These are phyloP conservation scores for Conus canariensis DNA, from an alignment of 2,888 invertebrate species.

Conservation along the genomic window DNA sequence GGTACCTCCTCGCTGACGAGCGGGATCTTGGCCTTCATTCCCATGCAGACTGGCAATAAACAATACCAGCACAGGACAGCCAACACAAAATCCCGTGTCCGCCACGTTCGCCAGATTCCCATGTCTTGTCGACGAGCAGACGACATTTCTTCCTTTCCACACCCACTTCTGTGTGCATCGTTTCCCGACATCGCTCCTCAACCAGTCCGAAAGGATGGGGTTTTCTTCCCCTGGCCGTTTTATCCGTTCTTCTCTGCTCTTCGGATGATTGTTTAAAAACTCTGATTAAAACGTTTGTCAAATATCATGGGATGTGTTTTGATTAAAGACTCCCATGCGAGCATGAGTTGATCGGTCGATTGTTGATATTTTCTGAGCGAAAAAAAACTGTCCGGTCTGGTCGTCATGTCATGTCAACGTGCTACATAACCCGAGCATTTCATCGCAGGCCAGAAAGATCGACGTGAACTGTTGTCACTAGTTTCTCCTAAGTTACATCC, in stretches of 20 bases:
- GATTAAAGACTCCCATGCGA: too few relatives aligned
- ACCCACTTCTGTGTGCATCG: not conserved
- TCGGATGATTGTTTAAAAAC: not conserved
- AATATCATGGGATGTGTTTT: too few relatives aligned
- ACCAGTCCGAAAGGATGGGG: not conserved
- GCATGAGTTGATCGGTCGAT: too few relatives aligned
- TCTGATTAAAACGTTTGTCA: not conserved
- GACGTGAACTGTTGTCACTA: not conserved
- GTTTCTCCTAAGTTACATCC: not conserved
- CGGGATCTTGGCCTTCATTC: constrained; percentile 42
- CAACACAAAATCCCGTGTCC: constrained; percentile 33
- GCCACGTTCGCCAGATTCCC: constrained; percentile 29
- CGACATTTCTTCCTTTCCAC: constrained; percentile 28
- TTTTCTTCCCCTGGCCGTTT: not conserved
- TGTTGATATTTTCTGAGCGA: too few relatives aligned
- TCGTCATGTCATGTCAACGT: too few relatives aligned
- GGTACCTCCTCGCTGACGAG: constrained; percentile 41
- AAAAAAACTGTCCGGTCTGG: too few relatives aligned
- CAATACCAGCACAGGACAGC: not conserved
- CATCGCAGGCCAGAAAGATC: not conserved
- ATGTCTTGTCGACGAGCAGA: constrained; percentile 9
- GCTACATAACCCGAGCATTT: not conserved
- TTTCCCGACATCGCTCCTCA: not conserved
- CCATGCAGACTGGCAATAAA: constrained; percentile 8
- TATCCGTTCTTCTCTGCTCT: not conserved